Evolutionary conservation across 2,113 vertebrate genomes (phyloP).

Genomic region (Centropus unirufus): DNA sequence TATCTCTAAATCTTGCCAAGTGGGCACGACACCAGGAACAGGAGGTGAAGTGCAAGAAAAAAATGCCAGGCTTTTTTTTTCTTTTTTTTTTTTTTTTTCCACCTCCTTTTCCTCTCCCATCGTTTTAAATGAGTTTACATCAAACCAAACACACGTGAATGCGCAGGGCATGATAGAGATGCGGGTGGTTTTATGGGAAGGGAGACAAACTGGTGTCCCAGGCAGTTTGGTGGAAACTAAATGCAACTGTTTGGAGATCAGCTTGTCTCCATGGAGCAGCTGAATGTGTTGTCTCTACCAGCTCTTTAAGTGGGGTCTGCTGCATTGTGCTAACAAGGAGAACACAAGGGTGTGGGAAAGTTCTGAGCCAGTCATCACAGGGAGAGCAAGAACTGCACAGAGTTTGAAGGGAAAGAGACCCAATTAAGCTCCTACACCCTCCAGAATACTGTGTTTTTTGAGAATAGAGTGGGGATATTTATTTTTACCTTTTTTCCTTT

Average conservation of each 20-base stretch:
- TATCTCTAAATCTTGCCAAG: constrained; percentile 61
- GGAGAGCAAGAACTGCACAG: background rate
- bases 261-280: background rate
- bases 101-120: background rate
- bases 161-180: accelerated
- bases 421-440: background rate
- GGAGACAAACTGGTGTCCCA: background rate
- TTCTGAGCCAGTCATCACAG: background rate
- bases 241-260: background rate
- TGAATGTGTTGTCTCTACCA: background rate
- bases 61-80: background rate
- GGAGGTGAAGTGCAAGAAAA: constrained; percentile 45
- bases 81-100: background rate
- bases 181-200: background rate
- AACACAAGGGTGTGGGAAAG: background rate
- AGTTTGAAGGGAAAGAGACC: background rate
- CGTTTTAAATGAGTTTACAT: background rate
- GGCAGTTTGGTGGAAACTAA: background rate
- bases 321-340: background rate
- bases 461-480: background rate
- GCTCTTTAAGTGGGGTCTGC: accelerated
- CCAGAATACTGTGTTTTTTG: background rate
- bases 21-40: constrained; percentile 54
- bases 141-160: background rate
- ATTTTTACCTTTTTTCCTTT: constrained; percentile 17